Base-by-base conservation (phyloP, 2,113 vertebrate genomes). In the Syrrhaptes paradoxus region DNA sequence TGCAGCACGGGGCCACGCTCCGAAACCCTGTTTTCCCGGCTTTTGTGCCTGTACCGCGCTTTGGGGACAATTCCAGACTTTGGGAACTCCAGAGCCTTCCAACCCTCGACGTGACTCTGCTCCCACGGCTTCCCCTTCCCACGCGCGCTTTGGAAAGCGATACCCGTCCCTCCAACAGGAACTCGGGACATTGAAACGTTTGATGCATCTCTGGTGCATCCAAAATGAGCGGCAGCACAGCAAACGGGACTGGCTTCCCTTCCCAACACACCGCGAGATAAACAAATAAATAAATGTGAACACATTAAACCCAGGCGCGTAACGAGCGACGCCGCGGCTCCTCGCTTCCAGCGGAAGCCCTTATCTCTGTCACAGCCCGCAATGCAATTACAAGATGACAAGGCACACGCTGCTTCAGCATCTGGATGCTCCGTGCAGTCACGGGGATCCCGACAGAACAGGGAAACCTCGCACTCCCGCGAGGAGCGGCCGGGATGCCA, bases 381-480 rank as follows among this genome's bases (percentile, higher is more conserved):
- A 76, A 72, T 16, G 77, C 87, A 96, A 95, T 97, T 91, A 96
- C 66, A 38, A 93, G 91, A 96, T 91, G 87, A 95, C 78, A 82
- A 79, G 95, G 90, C 94, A 91, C 95, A 96, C 6, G 79, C 96
- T 91, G 93, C 78, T 95, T 24, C 87, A 58, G 87, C 93, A 87
- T 73, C 93, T 89, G 95, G 84, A 93, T 89, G 71, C 87, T 93
- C 87, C 1, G 0, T 28, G 86, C 68, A 61, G 6, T 17, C 65
- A 4, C 54, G 36, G 63, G 61, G 84, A 93, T 61, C 71, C 80
- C 77, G 26, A 36, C 81, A 82, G 93, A 48, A 93, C 49, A 15
- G 67, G 74, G 45, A 76, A 95, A 80, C 54, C 89, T 90, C 85
- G 38, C 43, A 7, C 73, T 74, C 59, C 52, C 17, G 63, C 0